These are phyloP conservation scores for Morinoia aosen DNA, from an alignment of 2,888 invertebrate species.

Conservation along the genomic window DNA sequence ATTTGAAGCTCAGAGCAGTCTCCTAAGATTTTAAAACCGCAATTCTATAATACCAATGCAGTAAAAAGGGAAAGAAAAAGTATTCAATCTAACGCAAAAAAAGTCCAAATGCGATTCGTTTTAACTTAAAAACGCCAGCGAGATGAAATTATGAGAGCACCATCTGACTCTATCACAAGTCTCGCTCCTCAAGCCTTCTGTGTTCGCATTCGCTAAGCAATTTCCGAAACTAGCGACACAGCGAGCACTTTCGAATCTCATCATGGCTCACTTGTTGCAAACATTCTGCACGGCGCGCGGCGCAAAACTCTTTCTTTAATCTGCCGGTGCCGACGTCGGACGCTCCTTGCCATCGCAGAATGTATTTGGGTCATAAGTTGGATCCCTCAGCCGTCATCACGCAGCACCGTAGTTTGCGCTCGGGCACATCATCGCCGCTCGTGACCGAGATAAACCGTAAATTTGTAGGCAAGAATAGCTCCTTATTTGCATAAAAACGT, in stretches of 20 bases:
- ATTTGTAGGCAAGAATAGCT: conserved; percentile 51
- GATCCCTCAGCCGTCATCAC: not conserved
- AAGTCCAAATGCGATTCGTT: not conserved
- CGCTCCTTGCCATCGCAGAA: not conserved
- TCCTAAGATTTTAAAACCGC: too few species aligned
- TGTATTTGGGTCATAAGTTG: conserved; percentile 10
- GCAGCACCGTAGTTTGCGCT: conserved; percentile 23
- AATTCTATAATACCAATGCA: not conserved
- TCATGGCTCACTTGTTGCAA: not conserved
- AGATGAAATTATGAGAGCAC: not conserved
- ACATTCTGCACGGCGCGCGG: not conserved
- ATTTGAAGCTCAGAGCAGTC: too few species aligned
- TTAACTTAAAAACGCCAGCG: not conserved
- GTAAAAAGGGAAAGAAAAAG: not conserved
- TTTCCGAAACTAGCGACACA: too few species aligned
- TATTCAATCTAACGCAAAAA: not conserved
- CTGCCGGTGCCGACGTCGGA: not conserved
- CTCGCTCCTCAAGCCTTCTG: not conserved
- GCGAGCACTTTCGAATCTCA: not conserved
- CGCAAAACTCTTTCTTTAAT: not conserved
- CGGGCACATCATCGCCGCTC: conserved; percentile 42
- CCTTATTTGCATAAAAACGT: conserved; percentile 51
- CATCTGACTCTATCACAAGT: not conserved
- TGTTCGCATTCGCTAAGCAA: too few species aligned
- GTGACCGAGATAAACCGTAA: conserved; percentile 45